Evolutionary conservation across 1,140 invertebrate species (phyloP).

Genomic region (Hyphantria cunea): DNA sequence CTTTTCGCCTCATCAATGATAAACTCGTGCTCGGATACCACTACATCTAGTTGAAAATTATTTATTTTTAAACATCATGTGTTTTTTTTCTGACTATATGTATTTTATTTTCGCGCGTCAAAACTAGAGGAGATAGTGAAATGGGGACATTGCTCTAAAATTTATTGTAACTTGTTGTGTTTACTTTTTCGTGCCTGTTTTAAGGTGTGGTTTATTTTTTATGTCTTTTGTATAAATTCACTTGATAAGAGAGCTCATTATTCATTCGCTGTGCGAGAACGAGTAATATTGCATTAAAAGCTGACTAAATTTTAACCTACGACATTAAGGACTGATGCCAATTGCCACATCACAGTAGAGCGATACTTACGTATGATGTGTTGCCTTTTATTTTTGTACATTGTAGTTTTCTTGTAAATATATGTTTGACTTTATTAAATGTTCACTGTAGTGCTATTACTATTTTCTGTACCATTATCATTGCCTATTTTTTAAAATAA

Average conservation of each 20-base stretch:
- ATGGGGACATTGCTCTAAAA: too few relatives aligned
- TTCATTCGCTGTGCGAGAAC: slow-evolving; percentile 37
- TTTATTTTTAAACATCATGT: too few relatives aligned
- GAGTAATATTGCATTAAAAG: slow-evolving; percentile 44
- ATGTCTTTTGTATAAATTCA: slow-evolving; percentile 36
- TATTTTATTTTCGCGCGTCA: background rate
- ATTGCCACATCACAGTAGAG: slow-evolving; percentile 17
- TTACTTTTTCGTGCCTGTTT: background rate
- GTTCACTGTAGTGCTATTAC: too few relatives aligned
- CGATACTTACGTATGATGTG: slow-evolving; percentile 42
- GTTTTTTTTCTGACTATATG: too few relatives aligned
- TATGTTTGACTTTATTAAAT: slow-evolving; percentile 37
- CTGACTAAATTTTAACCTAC: slow-evolving; percentile 47
- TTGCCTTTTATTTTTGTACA: slow-evolving; percentile 62
- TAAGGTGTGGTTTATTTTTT: slow-evolving; percentile 27
- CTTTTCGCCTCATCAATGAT: slow-evolving; percentile 74
- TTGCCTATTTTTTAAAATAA: too few relatives aligned
- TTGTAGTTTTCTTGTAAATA: slow-evolving; percentile 59
- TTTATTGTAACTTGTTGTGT: background rate
- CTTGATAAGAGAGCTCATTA: slow-evolving; percentile 42
- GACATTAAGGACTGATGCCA: slow-evolving; percentile 22
- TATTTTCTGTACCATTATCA: too few relatives aligned
- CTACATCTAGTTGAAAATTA: background rate
- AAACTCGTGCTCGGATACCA: slow-evolving; percentile 47
- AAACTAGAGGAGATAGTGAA: background rate